These are phyloP conservation scores for Tetraneura akinire DNA, from an alignment of 1,140 invertebrate species.

Conservation along the genomic window DNA sequence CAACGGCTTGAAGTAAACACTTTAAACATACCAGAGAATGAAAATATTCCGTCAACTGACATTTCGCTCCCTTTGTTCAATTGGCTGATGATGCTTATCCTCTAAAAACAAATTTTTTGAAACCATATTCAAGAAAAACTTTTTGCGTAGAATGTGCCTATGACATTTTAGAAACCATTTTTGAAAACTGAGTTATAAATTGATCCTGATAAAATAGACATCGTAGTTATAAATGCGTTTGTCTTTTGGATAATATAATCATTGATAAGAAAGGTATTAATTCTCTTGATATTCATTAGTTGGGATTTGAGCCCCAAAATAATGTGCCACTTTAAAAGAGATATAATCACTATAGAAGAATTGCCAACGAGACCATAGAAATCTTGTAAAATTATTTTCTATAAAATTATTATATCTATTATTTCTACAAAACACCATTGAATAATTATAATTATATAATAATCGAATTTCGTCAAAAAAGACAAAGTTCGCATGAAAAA, in stretches of 20 bases:
- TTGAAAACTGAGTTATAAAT: conserved; percentile 53
- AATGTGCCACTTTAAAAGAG: conserved; percentile 7
- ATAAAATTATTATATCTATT: background rate
- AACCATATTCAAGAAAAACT: background rate
- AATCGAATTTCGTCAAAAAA: too few species aligned
- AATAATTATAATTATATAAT: too few species aligned
- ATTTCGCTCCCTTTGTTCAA: background rate
- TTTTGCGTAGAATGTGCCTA: conserved; percentile 59
- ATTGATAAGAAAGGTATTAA: background rate
- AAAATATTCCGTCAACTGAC: background rate
- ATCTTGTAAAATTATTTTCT: conserved; percentile 11
- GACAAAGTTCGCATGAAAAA: too few species aligned
- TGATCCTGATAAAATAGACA: conserved; percentile 50
- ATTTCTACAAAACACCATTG: too few species aligned
- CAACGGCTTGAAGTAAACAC: conserved; percentile 52
- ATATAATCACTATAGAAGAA: conserved; percentile 18
- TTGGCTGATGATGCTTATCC: conserved; percentile 51
- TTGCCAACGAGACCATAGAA: background rate
- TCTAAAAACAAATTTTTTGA: conserved; percentile 40
- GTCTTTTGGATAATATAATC: background rate
- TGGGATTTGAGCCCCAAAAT: background rate
- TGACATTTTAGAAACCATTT: conserved; percentile 57
- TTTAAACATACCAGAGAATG: conserved; percentile 41
- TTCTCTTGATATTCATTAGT: background rate
- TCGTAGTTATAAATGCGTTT: conserved; percentile 53